Conservation (phyloP, 2,797 vertebrate species). For the Tangara arthus region DNA sequence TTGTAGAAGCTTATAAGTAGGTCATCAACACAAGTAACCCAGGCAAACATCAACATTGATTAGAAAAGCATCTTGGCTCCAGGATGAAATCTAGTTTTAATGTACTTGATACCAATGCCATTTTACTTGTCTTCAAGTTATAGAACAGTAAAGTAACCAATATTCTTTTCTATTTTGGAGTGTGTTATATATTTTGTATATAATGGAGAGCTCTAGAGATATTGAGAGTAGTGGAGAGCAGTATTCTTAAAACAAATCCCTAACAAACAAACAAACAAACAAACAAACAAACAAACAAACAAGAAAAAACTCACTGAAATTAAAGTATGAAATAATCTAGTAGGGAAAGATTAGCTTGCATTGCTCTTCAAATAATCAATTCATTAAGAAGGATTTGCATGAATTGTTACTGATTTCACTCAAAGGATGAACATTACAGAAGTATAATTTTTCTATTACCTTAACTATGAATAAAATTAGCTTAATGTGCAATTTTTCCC, state of each 20-base stretch:
- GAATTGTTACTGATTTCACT: neutral
- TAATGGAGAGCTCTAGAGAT: neutral
- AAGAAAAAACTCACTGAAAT: neutral
- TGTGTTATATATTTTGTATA: neutral
- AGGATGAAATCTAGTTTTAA: neutral
- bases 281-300: neutral
- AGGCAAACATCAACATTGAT: neutral
- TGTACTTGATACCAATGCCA: neutral
- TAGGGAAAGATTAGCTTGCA: neutral
- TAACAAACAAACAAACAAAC: neutral
- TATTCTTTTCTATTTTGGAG: neutral
- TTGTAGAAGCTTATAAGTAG: constrained; percentile 45
- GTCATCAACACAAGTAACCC: constrained; percentile 43
- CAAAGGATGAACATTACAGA: neutral
- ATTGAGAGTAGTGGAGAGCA: neutral
- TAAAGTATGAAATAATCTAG: neutral
- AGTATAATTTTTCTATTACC: neutral
- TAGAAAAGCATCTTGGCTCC: neutral
- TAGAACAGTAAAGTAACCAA: neutral
- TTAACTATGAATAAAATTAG: neutral
- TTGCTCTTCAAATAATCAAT: neutral
- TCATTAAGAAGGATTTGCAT: neutral
- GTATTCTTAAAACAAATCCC: neutral
- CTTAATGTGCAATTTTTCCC: neutral
- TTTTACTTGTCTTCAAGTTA: neutral